Conservation (phyloP, 2,888 invertebrate species). For the Nymphalis urticae region DNA sequence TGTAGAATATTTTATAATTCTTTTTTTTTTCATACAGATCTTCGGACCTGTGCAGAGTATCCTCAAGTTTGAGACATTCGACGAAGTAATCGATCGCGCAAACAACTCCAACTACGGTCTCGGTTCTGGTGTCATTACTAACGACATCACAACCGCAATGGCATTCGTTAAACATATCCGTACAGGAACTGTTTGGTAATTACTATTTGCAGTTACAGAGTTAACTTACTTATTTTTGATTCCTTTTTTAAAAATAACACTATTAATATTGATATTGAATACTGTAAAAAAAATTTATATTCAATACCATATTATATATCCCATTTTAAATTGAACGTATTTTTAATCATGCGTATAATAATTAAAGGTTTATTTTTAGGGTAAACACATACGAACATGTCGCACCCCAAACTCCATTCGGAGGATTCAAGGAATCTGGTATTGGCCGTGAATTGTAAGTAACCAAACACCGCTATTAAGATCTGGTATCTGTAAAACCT, state of each 20-base stretch:
- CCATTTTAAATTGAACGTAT: too few species aligned
- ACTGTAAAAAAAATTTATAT: too few species aligned
- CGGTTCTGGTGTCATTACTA: constrained; percentile 93
- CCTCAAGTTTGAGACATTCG: constrained; percentile 89
- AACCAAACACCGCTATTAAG: too few species aligned
- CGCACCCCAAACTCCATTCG: constrained; percentile 90
- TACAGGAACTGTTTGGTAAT: constrained; percentile 91
- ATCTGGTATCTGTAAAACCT: too few species aligned
- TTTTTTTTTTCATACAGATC: constrained; percentile 80
- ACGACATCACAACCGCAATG: constrained; percentile 90
- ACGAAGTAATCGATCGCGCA: constrained; percentile 92
- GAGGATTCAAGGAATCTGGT: constrained; percentile 93
- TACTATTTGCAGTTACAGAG: not conserved
- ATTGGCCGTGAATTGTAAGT: constrained; percentile 89
- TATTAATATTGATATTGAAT: too few species aligned
- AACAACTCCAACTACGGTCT: constrained; percentile 92
- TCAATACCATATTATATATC: too few species aligned
- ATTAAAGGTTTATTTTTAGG: constrained; percentile 62
- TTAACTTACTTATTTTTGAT: too few species aligned
- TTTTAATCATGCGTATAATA: too few species aligned
- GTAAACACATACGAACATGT: constrained; percentile 88
- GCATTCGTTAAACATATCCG: constrained; percentile 87
- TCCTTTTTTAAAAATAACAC: too few species aligned
- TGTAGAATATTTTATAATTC: not conserved
- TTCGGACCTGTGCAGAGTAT: constrained; percentile 96